phyloP scores from a whole-genome alignment of 1,140 invertebrate species.

The Eueides isabella region DNA sequence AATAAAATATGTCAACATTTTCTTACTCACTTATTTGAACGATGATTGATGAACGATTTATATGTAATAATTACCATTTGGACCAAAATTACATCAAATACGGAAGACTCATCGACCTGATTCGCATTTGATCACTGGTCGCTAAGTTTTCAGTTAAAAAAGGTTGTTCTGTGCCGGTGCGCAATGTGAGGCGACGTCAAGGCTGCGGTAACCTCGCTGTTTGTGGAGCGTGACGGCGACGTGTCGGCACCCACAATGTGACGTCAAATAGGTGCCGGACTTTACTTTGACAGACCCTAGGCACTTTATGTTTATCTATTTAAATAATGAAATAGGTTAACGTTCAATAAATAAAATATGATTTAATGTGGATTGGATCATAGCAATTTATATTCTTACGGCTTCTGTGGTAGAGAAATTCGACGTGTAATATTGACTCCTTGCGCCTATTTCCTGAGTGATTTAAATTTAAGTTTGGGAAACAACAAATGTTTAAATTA shows the following conservation, averaged over 20 bases:
- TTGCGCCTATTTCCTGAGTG: too few species aligned
- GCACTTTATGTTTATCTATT: background rate
- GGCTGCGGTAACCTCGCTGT: constrained; percentile 76
- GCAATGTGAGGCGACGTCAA: constrained; percentile 74
- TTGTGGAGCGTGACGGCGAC: constrained; percentile 80
- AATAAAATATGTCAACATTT: too few species aligned
- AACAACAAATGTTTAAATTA: too few species aligned
- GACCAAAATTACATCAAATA: constrained; percentile 15
- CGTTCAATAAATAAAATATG: too few species aligned
- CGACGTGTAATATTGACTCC: too few species aligned
- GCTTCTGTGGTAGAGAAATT: too few species aligned
- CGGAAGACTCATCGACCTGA: constrained; percentile 27
- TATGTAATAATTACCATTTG: background rate
- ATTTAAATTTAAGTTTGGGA: too few species aligned
- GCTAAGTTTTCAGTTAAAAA: constrained; percentile 30
- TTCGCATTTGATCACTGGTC: constrained; percentile 20
- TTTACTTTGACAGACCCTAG: background rate
- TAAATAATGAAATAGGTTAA: background rate
- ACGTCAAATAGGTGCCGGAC: constrained; percentile 57
- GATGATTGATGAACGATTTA: too few species aligned
- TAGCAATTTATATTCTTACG: too few species aligned
- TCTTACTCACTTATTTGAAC: too few species aligned
- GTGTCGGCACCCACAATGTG: constrained; percentile 72
- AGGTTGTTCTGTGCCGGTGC: constrained; percentile 51
- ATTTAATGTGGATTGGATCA: too few species aligned